Evolutionary conservation across 2,113 vertebrate genomes (phyloP).

Genomic region (Sardina pilchardus): DNA sequence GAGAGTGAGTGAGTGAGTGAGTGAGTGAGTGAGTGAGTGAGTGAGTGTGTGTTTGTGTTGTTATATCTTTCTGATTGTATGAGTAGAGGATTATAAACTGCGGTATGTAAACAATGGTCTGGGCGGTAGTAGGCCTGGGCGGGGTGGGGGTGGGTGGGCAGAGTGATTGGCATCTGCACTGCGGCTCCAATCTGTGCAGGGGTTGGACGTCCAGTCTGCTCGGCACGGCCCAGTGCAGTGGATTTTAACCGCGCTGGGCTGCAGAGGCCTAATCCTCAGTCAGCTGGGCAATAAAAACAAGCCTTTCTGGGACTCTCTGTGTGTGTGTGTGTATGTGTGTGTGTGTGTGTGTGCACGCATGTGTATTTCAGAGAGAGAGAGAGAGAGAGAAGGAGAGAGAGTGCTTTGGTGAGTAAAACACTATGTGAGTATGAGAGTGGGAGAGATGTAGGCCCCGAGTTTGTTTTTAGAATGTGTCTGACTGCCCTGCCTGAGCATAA

Average conservation of each 20-base stretch:
- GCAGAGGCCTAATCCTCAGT: conserved; percentile 13
- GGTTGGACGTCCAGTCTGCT: background rate
- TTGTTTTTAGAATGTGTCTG: too few species aligned
- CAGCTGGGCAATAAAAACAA: conserved; percentile 30
- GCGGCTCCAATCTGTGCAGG: conserved; percentile 20
- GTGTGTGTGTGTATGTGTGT: background rate
- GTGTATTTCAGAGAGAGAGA: background rate
- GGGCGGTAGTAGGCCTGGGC: too few species aligned
- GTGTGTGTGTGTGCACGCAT: background rate
- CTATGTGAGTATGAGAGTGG: background rate
- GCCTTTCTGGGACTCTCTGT: background rate
- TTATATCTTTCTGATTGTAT: background rate
- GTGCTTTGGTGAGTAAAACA: background rate
- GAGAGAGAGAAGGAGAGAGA: background rate
- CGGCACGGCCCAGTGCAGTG: background rate
- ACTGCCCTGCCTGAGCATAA: too few species aligned
- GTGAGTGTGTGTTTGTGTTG: too few species aligned
- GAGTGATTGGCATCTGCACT: conserved; percentile 23
- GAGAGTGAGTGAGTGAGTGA: too few species aligned
- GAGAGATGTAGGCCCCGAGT: background rate
- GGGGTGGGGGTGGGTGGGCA: too few species aligned
- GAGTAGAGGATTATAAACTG: conserved; percentile 20
- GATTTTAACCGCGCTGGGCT: conserved; percentile 8
- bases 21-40: too few species aligned
- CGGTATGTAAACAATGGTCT: conserved; percentile 19